A percentile compares a stretch with the other conserved stretches of the same genome.
phyloP scores from a whole-genome alignment of 2,113 vertebrate genomes.

The Myotis lucifugus region DNA sequence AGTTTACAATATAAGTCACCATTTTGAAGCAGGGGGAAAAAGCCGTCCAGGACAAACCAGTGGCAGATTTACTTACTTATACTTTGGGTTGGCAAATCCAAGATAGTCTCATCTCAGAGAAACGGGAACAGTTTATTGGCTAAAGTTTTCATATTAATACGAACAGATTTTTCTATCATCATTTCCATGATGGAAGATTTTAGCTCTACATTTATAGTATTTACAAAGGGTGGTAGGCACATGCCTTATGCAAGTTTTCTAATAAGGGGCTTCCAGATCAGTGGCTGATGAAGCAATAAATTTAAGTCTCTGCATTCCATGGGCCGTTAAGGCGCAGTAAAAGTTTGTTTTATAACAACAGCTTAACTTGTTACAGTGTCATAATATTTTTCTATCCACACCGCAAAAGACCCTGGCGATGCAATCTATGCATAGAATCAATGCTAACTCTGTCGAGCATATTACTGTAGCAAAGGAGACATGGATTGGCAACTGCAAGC shows the following conservation, averaged over 20 bases:
- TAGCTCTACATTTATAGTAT: not conserved
- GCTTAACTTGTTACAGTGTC: not conserved
- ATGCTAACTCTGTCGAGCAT: not conserved
- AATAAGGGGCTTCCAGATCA: constrained; percentile 22
- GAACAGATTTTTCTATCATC: constrained; percentile 39
- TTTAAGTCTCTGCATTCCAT: not conserved
- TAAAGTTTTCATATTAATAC: constrained; percentile 20
- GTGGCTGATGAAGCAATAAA: not conserved
- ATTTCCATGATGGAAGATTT: constrained; percentile 8
- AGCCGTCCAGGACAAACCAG: constrained; percentile 23
- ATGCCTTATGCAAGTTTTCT: constrained; percentile 34
- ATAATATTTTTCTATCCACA: not conserved
- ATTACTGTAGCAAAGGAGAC: not conserved
- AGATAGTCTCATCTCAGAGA: constrained; percentile 11
- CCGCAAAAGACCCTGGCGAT: not conserved
- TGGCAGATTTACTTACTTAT: constrained; percentile 36
- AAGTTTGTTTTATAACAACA: not conserved
- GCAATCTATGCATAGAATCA: not conserved
- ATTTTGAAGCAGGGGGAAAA: constrained; percentile 37
- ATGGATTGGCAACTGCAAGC: not conserved
- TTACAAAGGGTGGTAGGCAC: not conserved
- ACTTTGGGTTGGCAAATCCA: constrained; percentile 18
- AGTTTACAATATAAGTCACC: constrained; percentile 59
- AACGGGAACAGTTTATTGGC: not conserved
- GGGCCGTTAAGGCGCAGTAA: not conserved